Percentiles rank a stretch among this genome's conserved stretches.
These are phyloP conservation scores for Ophion costatus DNA, from an alignment of 2,888 invertebrate genomes.

Conservation along the genomic window DNA sequence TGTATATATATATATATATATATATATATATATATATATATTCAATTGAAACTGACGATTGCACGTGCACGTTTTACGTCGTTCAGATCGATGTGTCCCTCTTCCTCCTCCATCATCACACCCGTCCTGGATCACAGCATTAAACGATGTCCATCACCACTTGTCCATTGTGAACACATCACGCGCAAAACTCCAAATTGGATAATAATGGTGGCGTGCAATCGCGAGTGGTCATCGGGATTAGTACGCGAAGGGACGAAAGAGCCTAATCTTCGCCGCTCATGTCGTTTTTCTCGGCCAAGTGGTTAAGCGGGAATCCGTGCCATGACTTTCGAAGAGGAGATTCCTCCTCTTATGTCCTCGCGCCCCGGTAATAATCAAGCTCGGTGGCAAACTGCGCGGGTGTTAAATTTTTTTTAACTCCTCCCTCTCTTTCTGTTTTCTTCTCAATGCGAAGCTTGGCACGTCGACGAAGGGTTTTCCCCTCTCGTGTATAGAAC, in stretches of 20 bases:
- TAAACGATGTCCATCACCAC: constrained; percentile 51
- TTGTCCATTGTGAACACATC: constrained; percentile 60
- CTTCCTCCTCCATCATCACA: constrained; percentile 3
- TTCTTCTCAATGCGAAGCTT: constrained; percentile 15
- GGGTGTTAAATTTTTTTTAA: constrained; percentile 31
- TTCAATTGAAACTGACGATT: constrained; percentile 31
- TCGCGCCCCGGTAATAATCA: constrained; percentile 32
- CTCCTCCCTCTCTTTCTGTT: constrained; percentile 8
- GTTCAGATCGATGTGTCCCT: constrained; percentile 72
- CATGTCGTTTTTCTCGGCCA: constrained; percentile 55
- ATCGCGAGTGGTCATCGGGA: constrained; percentile 32
- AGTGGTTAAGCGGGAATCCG: constrained; percentile 72
- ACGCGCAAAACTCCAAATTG: constrained; percentile 72
- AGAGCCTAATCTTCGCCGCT: constrained; percentile 61
- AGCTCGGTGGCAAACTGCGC: constrained; percentile 29
- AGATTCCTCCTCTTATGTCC: constrained; percentile 27
- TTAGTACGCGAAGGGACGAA: constrained; percentile 45
- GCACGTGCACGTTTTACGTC: constrained; percentile 73
- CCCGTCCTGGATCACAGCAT: constrained; percentile 49
- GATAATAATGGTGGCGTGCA: constrained; percentile 70
- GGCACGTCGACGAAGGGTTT: constrained; percentile 27
- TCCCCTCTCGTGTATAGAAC: constrained; percentile 29
- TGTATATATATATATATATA: background rate
- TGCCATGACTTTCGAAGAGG: constrained; percentile 68
- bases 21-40: background rate